Percentiles rank a stretch among this genome's conserved stretches.
phyloP scores from a whole-genome alignment of 2,113 vertebrate species.

The Rhegmatorhina hoffmannsi region DNA sequence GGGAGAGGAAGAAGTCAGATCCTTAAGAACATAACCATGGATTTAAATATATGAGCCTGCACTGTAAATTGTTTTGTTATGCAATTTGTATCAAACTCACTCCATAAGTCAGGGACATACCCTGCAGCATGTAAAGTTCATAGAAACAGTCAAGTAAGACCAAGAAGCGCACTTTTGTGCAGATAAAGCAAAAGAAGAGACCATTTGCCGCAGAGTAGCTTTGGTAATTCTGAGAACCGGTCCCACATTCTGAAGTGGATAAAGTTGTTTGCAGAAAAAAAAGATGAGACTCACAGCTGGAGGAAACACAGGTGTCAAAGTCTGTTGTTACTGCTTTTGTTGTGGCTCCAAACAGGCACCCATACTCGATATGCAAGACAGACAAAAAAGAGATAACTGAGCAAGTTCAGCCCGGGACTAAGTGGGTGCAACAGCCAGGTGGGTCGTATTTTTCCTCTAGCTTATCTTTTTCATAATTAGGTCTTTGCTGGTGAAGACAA shows the following conservation, averaged over 20 bases:
- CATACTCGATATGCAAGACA: background rate
- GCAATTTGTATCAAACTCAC: background rate
- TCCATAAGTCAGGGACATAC: background rate
- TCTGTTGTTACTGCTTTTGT: constrained; percentile 54
- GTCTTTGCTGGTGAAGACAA: background rate
- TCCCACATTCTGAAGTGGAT: background rate
- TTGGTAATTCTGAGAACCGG: constrained; percentile 46
- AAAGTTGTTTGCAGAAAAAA: constrained; percentile 31
- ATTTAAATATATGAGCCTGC: background rate
- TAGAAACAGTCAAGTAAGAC: background rate
- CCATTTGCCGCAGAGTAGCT: constrained; percentile 26
- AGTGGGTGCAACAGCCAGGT: background rate
- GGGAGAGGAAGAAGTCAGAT: background rate
- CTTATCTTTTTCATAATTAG: background rate
- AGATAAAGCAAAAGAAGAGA: background rate
- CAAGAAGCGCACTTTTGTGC: background rate
- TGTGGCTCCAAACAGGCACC: constrained; percentile 38
- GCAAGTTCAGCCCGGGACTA: background rate
- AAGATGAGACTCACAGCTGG: constrained; percentile 45
- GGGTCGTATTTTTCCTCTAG: background rate
- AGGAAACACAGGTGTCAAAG: constrained; percentile 52
- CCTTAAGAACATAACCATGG: background rate
- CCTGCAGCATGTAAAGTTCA: constrained; percentile 26
- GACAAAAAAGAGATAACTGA: background rate
- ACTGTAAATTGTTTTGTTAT: constrained; percentile 16